These are phyloP conservation scores for Agrotis clavis DNA, from an alignment of 2,888 invertebrate genomes.

Conservation along the genomic window DNA sequence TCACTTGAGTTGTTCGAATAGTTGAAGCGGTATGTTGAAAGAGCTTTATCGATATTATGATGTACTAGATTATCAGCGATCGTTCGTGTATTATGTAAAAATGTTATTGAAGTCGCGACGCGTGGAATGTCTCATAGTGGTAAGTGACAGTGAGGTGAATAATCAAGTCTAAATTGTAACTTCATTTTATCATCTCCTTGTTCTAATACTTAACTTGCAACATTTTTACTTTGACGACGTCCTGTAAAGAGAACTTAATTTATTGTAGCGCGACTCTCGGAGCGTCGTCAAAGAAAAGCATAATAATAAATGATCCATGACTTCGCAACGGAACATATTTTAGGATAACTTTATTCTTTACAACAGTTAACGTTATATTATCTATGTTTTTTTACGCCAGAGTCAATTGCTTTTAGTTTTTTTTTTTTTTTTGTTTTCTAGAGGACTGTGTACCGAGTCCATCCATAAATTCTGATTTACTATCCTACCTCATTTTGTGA, in stretches of 20 bases:
- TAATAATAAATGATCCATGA: constrained; percentile 58
- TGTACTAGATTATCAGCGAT: constrained; percentile 66
- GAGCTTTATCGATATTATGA: constrained; percentile 77
- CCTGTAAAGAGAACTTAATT: constrained; percentile 51
- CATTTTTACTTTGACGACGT: constrained; percentile 30
- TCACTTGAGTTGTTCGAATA: constrained; percentile 71
- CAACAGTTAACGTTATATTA: constrained; percentile 33
- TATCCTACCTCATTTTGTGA: constrained; percentile 89
- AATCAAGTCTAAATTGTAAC: constrained; percentile 58
- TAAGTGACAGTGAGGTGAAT: constrained; percentile 59
- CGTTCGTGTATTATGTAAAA: constrained; percentile 65
- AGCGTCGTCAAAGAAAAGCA: constrained; percentile 38
- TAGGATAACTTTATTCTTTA: constrained; percentile 50
- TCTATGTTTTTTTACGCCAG: constrained; percentile 53
- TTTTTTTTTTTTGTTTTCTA: constrained; percentile 65
- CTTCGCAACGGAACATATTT: constrained; percentile 51
- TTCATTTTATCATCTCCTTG: constrained; percentile 49
- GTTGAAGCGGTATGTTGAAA: constrained; percentile 76
- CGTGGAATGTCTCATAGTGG: constrained; percentile 77
- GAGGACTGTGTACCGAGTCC: constrained; percentile 73
- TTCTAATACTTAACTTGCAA: constrained; percentile 37
- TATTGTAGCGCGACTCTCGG: constrained; percentile 40
- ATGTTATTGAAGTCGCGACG: constrained; percentile 75
- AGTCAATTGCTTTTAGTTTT: constrained; percentile 62
- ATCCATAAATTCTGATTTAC: constrained; percentile 82